Conservation (phyloP, 2,888 invertebrate species). For the Lochmaea crataegi region DNA sequence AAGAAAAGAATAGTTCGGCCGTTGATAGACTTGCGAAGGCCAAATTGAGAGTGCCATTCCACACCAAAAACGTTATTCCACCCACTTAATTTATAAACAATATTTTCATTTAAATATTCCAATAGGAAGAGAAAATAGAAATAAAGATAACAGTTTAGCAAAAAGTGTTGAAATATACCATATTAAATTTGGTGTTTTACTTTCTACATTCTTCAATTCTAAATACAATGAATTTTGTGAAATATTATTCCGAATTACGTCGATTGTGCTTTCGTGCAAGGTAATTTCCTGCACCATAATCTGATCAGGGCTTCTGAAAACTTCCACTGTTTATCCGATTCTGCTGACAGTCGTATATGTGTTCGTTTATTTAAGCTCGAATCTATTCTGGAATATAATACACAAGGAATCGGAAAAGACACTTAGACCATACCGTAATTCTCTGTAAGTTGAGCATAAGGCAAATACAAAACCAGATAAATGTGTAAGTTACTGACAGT, state of each 20-base stretch:
- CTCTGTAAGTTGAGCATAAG: neutral
- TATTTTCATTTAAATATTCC: too few relatives aligned
- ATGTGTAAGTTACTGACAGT: neutral
- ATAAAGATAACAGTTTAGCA: too few relatives aligned
- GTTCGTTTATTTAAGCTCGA: constrained; percentile 8
- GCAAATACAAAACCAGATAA: constrained; percentile 3
- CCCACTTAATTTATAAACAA: too few relatives aligned
- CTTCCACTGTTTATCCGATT: constrained; percentile 13
- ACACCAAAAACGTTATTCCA: too few relatives aligned
- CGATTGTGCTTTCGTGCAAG: neutral
- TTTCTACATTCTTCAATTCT: too few relatives aligned
- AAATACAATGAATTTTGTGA: neutral
- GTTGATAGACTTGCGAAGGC: too few relatives aligned
- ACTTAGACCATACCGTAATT: constrained; percentile 2
- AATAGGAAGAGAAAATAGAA: too few relatives aligned
- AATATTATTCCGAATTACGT: constrained; percentile 6
- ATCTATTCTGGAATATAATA: constrained; percentile 4
- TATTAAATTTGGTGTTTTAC: too few relatives aligned
- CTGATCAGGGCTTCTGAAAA: constrained; percentile 5
- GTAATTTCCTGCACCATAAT: neutral
- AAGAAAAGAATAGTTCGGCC: too few relatives aligned
- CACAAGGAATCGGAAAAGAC: constrained; percentile 10
- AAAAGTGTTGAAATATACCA: too few relatives aligned
- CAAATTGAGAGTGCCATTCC: too few relatives aligned
- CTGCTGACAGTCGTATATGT: constrained; percentile 6